These are phyloP conservation scores for Corbicula japonica DNA, from an alignment of 2,888 invertebrate species.

Conservation along the genomic window DNA sequence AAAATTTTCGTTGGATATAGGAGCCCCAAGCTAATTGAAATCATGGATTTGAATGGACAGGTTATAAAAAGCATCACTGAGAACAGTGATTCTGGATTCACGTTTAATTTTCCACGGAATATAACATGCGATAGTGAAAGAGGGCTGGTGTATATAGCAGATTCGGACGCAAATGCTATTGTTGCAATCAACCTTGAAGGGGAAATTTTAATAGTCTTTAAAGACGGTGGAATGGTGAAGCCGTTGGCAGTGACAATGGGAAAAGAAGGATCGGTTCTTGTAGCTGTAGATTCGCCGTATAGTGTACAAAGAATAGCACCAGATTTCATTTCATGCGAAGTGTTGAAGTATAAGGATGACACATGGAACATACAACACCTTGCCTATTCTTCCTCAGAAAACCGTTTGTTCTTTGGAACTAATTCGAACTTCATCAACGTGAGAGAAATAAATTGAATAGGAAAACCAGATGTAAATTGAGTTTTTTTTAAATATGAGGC, in stretches of 20 bases:
- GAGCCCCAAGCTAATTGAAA: not conserved
- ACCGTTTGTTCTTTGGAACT: not conserved
- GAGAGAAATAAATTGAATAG: too few species aligned
- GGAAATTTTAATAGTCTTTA: not conserved
- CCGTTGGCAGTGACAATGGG: not conserved
- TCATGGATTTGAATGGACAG: not conserved
- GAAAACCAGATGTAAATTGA: too few species aligned
- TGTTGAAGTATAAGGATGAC: not conserved
- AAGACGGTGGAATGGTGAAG: not conserved
- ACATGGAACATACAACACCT: not conserved
- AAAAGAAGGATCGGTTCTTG: constrained; percentile 1
- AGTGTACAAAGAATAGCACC: constrained; percentile 3
- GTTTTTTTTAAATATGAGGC: too few species aligned
- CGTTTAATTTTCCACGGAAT: not conserved
- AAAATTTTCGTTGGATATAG: not conserved
- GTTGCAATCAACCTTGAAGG: not conserved
- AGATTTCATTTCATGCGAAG: not conserved
- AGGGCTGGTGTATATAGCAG: constrained; percentile 2
- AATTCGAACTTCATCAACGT: too few species aligned
- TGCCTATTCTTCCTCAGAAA: not conserved
- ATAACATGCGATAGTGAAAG: not conserved
- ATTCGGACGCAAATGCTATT: not conserved
- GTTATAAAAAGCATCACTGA: constrained; percentile 1
- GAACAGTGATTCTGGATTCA: not conserved
- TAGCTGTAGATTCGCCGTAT: constrained; percentile 4